These are phyloP conservation scores for Amphipyra berbera DNA, from an alignment of 2,888 invertebrate genomes.

Conservation along the genomic window DNA sequence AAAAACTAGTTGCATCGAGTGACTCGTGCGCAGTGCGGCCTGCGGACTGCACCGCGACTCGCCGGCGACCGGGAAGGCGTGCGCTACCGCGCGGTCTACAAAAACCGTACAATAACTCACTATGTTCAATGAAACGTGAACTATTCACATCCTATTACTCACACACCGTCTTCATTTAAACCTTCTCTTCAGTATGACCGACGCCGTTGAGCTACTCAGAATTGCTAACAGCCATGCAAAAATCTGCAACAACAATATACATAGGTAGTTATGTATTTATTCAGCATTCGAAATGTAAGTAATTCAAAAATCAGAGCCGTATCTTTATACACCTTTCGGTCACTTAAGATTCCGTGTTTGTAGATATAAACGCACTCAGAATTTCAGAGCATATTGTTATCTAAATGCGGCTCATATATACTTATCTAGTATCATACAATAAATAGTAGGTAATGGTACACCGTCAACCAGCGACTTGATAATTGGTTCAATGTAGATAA, in stretches of 20 bases:
- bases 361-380: conserved; percentile 39
- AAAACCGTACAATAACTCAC: conserved; percentile 44
- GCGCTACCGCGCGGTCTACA: conserved; percentile 15
- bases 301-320: conserved; percentile 49
- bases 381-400: conserved; percentile 54
- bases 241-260: conserved; percentile 27
- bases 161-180: conserved; percentile 14
- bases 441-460: conserved; percentile 52
- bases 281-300: conserved; percentile 39
- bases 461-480: conserved; percentile 43
- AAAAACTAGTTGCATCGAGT: conserved; percentile 77
- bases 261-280: conserved; percentile 49
- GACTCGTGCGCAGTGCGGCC: conserved; percentile 63
- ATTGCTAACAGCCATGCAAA: conserved; percentile 35
- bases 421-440: conserved; percentile 52
- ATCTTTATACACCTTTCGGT: conserved; percentile 36
- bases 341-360: conserved; percentile 50
- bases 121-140: conserved; percentile 55
- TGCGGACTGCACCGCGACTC: conserved; percentile 14
- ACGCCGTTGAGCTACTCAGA: conserved; percentile 29
- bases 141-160: conserved; percentile 35
- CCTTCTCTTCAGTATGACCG: conserved; percentile 15
- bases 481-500: conserved; percentile 61
- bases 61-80: conserved; percentile 8
- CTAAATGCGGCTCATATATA: conserved; percentile 48